A percentile compares a stretch with the other conserved stretches of the same genome.
Conservation (phyloP, 2,888 invertebrate genomes). For the Xestia sexstrigata region DNA sequence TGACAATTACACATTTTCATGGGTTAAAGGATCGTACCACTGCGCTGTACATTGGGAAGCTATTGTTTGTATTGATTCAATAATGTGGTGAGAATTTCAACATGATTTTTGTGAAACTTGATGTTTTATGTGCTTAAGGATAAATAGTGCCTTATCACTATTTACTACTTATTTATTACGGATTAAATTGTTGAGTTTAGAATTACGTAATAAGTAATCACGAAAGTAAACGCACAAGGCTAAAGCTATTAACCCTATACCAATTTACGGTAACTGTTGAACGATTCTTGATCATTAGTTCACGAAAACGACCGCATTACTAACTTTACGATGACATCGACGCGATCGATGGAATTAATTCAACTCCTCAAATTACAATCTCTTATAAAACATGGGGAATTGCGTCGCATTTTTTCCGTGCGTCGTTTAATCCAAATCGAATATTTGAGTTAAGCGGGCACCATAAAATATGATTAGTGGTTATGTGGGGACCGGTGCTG, state of each 20-base stretch:
- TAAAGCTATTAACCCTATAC: constrained; percentile 36
- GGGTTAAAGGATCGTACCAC: constrained; percentile 62
- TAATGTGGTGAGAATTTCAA: constrained; percentile 10
- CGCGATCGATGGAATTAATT: constrained; percentile 61
- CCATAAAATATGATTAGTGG: constrained; percentile 89
- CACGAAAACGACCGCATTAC: constrained; percentile 49
- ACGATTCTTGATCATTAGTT: constrained; percentile 49
- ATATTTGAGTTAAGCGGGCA: constrained; percentile 81
- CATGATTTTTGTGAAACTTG: not conserved
- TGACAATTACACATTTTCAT: constrained; percentile 75
- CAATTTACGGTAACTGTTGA: constrained; percentile 28
- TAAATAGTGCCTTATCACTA: not conserved
- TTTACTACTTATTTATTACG: not conserved
- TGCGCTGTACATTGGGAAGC: constrained; percentile 39
- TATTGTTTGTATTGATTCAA: constrained; percentile 46
- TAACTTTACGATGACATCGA: constrained; percentile 54
- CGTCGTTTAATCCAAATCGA: constrained; percentile 84
- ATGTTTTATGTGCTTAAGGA: not conserved
- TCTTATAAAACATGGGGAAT: constrained; percentile 62
- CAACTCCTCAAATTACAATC: constrained; percentile 63
- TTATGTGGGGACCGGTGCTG: constrained; percentile 77
- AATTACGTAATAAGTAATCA: not conserved
- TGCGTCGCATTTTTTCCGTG: constrained; percentile 72
- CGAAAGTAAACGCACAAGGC: constrained; percentile 6
- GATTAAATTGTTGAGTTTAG: not conserved